Evolutionary conservation across 2,888 invertebrate genomes (phyloP), one percentile per base, ranked within the genome.

Genomic region (Lasius fuliginosus): DNA sequence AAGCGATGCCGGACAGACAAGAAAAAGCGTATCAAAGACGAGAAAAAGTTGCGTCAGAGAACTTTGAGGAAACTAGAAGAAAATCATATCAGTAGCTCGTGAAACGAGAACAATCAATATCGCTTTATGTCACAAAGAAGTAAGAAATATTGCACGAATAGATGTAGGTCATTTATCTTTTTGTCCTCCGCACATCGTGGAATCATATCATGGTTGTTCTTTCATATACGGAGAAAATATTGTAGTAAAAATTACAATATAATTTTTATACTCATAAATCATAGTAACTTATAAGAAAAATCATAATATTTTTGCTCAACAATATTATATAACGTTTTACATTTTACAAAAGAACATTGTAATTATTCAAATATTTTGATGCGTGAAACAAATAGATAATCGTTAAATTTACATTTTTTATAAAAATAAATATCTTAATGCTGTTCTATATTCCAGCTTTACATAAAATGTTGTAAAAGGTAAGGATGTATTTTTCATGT

Each of bases 51-150:
- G 12, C 36, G 40, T 67, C 30, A 27, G 49, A 53, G 18, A 76
- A 36, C 33, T 33, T 65, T 3, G n/a, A 36, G 49, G 3, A 53
- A 9, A 8, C 4, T 3, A 9, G 36, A 42, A 5, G 15, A 68
- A 77, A 58, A 56, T 56, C 71, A 36, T 40, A 56, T 77, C 40
- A 15, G 11, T 18, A 40, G n/a, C 68, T 53, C 40, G 49, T 2
- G 53, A 77, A 77, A 77, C 71, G 58, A 58, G 58, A 77, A 33
- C 42, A 40, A 77, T 77, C 53, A 56, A 68, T 56, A 68, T 68
- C 36, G 30, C 40, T 77, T 33, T 64, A 33, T 23, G 75, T 65
- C 68, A 40, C 40, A 42, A 56, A 68, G 56, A 68, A 77, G 23
- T 56, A 42, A 69, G 42, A 77, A 77, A 68, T 53, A 53, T 56